Percentiles rank a stretch among this genome's conserved stretches.
These are phyloP conservation scores for Propithecus coquereli DNA, from an alignment of 2,113 vertebrate genomes.

Conservation along the genomic window DNA sequence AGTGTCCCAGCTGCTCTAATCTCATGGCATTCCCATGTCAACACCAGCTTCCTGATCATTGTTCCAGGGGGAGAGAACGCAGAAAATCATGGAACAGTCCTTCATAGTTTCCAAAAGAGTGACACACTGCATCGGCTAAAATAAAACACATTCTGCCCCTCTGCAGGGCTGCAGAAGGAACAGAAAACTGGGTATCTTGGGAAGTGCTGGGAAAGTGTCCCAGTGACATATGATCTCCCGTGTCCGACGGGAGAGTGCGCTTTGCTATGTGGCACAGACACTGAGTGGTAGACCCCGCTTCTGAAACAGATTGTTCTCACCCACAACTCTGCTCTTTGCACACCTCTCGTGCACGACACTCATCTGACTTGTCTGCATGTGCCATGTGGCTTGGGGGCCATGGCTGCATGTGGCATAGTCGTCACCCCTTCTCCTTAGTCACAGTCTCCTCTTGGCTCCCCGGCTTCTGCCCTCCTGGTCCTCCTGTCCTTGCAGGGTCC, in stretches of 20 bases:
- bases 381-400: neutral
- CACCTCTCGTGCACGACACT: fast-evolving
- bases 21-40: fast-evolving
- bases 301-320: neutral
- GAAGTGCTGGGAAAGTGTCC: neutral
- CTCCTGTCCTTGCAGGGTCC: neutral
- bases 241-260: neutral
- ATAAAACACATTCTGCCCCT: neutral
- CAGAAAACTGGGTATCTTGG: fast-evolving
- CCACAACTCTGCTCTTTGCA: neutral
- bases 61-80: fast-evolving
- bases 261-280: neutral
- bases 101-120: neutral
- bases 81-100: neutral
- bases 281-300: neutral
- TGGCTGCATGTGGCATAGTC: fast-evolving
- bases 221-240: fast-evolving
- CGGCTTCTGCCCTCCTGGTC: neutral
- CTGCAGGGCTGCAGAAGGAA: too few species aligned
- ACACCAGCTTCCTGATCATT: neutral
- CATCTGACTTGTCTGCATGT: neutral
- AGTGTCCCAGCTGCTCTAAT: neutral
- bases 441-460: fast-evolving
- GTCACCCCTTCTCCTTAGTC: too few species aligned
- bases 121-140: neutral